Evolutionary conservation across 2,888 invertebrate genomes (phyloP).

Genomic region (Drosophila algonquin): DNA sequence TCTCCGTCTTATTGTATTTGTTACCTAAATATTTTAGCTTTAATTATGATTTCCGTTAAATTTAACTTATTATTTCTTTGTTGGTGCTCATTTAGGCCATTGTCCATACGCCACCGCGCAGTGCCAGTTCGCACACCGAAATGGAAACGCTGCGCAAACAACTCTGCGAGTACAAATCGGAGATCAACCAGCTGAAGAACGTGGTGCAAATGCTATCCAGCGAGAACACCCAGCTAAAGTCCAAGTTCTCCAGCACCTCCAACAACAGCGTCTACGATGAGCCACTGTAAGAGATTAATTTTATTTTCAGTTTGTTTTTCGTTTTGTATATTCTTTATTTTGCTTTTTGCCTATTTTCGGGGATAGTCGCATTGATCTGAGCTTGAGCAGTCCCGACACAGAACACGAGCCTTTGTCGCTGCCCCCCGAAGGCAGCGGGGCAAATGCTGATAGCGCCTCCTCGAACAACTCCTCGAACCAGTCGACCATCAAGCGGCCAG

Average conservation of each 20-base stretch:
- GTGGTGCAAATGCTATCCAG: constrained; percentile 90
- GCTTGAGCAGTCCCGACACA: constrained; percentile 79
- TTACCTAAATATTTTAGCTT: constrained; percentile 24
- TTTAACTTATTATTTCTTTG: constrained; percentile 23
- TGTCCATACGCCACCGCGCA: constrained; percentile 74
- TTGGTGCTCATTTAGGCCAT: constrained; percentile 61
- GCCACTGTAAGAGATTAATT: constrained; percentile 81
- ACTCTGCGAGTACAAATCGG: constrained; percentile 81
- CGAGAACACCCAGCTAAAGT: constrained; percentile 91
- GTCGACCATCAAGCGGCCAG: constrained; percentile 88
- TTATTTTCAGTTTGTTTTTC: constrained; percentile 39
- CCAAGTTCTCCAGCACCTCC: constrained; percentile 82
- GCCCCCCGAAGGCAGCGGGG: constrained; percentile 68
- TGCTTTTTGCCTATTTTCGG: constrained; percentile 26
- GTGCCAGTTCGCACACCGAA: constrained; percentile 70
- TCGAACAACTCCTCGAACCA: constrained; percentile 82
- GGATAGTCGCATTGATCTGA: constrained; percentile 82
- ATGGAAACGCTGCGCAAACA: constrained; percentile 83
- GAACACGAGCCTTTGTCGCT: constrained; percentile 83
- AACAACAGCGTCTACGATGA: constrained; percentile 82
- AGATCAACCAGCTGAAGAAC: constrained; percentile 84
- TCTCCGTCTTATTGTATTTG: neutral
- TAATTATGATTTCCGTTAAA: constrained; percentile 28
- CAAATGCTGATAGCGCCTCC: constrained; percentile 59
- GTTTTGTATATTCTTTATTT: constrained; percentile 41